Evolutionary conservation across 2,797 vertebrate genomes (phyloP).

Genomic region (Acipenser oxyrinchus): DNA sequence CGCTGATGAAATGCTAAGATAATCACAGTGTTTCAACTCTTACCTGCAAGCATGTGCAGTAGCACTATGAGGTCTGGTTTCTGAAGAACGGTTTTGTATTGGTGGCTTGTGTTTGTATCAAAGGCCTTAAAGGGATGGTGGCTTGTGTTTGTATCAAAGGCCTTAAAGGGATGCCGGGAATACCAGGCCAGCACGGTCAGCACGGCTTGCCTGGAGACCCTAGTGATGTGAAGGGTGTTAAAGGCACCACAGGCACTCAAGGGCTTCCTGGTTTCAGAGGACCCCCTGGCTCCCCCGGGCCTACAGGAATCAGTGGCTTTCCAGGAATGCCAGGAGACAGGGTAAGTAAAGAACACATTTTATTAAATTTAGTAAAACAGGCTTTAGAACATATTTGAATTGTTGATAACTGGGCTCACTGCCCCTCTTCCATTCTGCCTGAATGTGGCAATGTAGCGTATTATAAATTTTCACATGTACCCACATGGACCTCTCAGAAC

Average conservation of each 20-base stretch:
- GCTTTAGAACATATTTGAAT: no score
- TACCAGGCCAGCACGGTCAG: conserved; percentile 64
- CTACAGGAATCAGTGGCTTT: conserved; percentile 78
- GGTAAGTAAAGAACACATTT: conserved; percentile 41
- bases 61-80: no score
- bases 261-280: conserved; percentile 74
- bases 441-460: no score
- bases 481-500: no score
- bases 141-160: conserved; percentile 50
- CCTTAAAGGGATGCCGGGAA: conserved; percentile 69
- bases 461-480: background rate
- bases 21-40: no score
- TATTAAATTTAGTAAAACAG: no score
- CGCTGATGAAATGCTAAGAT: no score
- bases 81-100: no score
- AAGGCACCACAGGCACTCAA: conserved; percentile 59
- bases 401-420: no score
- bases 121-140: conserved; percentile 72
- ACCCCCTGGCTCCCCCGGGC: conserved; percentile 69
- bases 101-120: background rate
- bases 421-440: no score
- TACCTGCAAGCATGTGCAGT: background rate
- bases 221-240: conserved; percentile 56
- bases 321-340: conserved; percentile 68
- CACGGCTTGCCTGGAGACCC: conserved; percentile 78